Evolutionary conservation across 2,888 invertebrate species (phyloP).

Genomic region (Xiphydria camelus): DNA sequence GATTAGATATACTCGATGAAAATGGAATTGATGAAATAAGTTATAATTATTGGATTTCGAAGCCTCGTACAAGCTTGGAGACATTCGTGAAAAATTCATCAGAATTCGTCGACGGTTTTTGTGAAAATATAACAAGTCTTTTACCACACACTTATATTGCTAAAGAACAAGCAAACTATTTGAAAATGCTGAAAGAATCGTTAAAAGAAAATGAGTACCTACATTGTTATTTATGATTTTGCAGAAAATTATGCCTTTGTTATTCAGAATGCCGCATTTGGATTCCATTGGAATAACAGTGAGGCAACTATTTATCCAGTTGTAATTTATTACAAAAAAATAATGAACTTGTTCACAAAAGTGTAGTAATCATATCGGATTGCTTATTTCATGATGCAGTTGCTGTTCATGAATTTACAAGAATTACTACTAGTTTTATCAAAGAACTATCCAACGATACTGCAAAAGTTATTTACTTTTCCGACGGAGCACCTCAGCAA

Average conservation of each 20-base stretch:
- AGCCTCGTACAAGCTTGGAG: conserved; percentile 10
- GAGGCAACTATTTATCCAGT: conserved; percentile 8
- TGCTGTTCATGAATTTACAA: conserved; percentile 1
- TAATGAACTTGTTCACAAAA: conserved; percentile 4
- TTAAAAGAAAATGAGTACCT: conserved; percentile 16
- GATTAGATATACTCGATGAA: conserved; percentile 5
- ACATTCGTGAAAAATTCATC: conserved; percentile 3
- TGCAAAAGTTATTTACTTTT: too few species aligned
- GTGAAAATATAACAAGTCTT: conserved; percentile 8
- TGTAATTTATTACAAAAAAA: conserved; percentile 5
- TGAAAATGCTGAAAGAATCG: conserved; percentile 19
- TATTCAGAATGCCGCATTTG: conserved; percentile 14
- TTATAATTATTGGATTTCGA: conserved; percentile 16
- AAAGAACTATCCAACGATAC: too few species aligned
- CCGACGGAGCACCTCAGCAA: too few species aligned
- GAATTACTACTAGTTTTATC: not conserved
- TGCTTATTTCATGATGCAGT: conserved; percentile 5
- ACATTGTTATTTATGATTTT: too few species aligned
- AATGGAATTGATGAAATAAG: conserved; percentile 9
- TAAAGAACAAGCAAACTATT: conserved; percentile 22
- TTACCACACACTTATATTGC: conserved; percentile 22
- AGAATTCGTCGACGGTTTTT: conserved; percentile 11
- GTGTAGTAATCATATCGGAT: conserved; percentile 8
- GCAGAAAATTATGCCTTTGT: too few species aligned
- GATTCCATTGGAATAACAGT: conserved; percentile 14